Base-by-base conservation (phyloP, 2,113 vertebrate species). In the Rhea americana region DNA sequence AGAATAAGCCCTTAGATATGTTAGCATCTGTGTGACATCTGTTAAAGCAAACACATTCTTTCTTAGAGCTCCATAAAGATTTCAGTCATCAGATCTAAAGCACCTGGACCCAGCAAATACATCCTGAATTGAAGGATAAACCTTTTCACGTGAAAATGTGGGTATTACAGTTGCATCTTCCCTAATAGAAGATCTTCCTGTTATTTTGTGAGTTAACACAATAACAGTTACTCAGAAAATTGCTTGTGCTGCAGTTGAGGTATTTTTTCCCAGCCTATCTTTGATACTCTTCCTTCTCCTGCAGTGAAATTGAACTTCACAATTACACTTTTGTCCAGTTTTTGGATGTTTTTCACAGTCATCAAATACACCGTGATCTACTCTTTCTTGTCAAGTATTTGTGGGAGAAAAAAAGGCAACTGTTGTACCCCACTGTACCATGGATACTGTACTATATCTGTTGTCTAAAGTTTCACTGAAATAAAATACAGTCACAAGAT, bases 1-100 rank as follows among this genome's bases (percentile, higher is more conserved):
- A 86, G 67, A 74, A 79, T 37, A n/a, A 65, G 62, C 56, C 50
- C 30, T 48, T 0, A 6, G 78, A 39, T 79, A 15, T 65, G 72
- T 74, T 70, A 87, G 82, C 82, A 90, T 83, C 78, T 92, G 82
- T 10, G n/a, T 90, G 82, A 92, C 86, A 90, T 79, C 82, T 92
- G 62, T 65, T 86, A 71, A 70, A 79, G 73, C 93, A 70, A 89
- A 90, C 67, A 45, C 50, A 55, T 94, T 73, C 72, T 63, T 78
- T 77, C 73, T 61, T 65, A 50, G 67, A 70, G 78, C 51, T 70
- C 73, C 82, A 22, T 70, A 89, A 92, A 87, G 82, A 87, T 80
- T 87, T 79, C 78, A 80, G 82, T 87, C 73, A 39, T 70, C 73
- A 79, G 55, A 89, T 86, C 77, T 82, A 89, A 86, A 92, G 82